phyloP scores from a whole-genome alignment of 2,888 invertebrate species.

The Nipponacmea schrenckii region DNA sequence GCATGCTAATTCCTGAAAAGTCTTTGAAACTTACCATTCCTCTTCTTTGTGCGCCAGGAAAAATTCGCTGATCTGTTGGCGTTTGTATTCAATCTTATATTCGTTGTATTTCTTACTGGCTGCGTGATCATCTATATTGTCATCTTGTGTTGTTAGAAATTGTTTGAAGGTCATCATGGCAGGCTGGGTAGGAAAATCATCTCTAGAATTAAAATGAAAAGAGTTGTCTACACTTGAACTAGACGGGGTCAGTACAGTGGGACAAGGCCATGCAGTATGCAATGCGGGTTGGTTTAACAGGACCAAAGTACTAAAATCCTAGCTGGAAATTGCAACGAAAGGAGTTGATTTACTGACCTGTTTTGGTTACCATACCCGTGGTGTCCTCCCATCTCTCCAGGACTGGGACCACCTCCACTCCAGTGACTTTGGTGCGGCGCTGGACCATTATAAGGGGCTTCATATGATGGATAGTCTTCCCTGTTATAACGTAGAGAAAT shows the following conservation, averaged over 20 bases:
- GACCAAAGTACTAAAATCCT: no score
- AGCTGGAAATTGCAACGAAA: background rate
- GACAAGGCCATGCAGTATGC: no score
- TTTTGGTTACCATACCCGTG: conserved; percentile 25
- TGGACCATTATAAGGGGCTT: conserved; percentile 47
- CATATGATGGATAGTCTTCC: conserved; percentile 39
- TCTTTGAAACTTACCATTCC: conserved; percentile 85
- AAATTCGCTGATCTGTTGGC: conserved; percentile 97
- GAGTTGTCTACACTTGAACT: no score
- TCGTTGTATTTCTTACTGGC: conserved; percentile 98
- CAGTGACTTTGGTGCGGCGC: conserved; percentile 16
- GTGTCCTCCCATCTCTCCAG: conserved; percentile 21
- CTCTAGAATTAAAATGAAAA: conserved; percentile 30
- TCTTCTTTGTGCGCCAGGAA: conserved; percentile 99
- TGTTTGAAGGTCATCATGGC: conserved; percentile 97
- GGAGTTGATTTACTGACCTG: conserved; percentile 28
- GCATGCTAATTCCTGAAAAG: no score
- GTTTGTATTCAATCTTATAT: conserved; percentile 95
- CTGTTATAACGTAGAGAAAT: conserved; percentile 16
- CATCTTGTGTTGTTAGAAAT: conserved; percentile 95
- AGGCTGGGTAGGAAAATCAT: conserved; percentile 80
- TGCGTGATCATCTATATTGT: conserved; percentile 91
- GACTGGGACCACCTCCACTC: conserved; percentile 21
- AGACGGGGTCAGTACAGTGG: no score
- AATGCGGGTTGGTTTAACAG: no score